These are phyloP conservation scores for Samia ricini DNA, from an alignment of 1,140 invertebrate species.

Conservation along the genomic window DNA sequence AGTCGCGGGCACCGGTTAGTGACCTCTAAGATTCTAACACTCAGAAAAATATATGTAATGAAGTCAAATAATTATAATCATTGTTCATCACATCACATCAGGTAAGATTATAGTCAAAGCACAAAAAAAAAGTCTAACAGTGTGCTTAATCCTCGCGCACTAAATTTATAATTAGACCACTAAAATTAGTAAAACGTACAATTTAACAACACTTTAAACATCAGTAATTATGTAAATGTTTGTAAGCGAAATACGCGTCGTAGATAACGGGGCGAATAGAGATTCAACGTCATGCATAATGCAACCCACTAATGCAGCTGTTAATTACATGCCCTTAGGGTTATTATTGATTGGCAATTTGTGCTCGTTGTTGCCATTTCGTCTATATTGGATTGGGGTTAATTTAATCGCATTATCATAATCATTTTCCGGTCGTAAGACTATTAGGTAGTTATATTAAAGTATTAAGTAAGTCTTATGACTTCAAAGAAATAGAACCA, in stretches of 20 bases:
- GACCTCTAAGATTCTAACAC: no score
- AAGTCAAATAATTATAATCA: no score
- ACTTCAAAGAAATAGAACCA: neutral
- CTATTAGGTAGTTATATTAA: slow-evolving; percentile 33
- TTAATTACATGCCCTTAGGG: slow-evolving; percentile 58
- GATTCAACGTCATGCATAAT: slow-evolving; percentile 62
- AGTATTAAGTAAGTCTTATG: slow-evolving; percentile 20
- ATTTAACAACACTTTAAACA: slow-evolving; percentile 38
- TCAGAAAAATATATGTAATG: no score
- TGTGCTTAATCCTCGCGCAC: neutral
- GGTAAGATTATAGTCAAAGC: no score
- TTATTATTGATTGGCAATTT: slow-evolving; percentile 60
- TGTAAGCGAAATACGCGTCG: slow-evolving; percentile 36
- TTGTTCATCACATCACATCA: no score
- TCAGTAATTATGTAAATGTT: slow-evolving; percentile 53
- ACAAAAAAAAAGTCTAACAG: neutral
- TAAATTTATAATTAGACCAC: neutral
- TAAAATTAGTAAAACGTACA: slow-evolving; percentile 9
- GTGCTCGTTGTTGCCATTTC: slow-evolving; percentile 39
- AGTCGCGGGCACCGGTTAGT: no score
- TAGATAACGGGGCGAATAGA: slow-evolving; percentile 44
- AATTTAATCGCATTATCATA: slow-evolving; percentile 39
- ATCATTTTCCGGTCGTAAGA: slow-evolving; percentile 24
- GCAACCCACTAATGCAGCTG: slow-evolving; percentile 53
- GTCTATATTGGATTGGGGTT: slow-evolving; percentile 44